Conservation (phyloP, 2,888 invertebrate genomes). For the Morpho achilles region DNA sequence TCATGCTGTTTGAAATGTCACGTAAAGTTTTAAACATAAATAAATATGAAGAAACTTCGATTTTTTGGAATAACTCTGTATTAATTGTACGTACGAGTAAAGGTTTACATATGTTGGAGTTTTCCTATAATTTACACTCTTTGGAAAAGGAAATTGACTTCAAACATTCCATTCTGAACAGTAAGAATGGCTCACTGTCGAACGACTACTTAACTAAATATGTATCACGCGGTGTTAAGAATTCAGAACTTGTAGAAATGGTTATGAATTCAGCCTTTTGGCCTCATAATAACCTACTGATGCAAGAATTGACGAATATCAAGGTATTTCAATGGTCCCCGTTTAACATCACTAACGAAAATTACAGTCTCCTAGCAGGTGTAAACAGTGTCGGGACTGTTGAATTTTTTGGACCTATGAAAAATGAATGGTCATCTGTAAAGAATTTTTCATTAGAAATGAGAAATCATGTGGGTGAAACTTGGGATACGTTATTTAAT, state of each 20-base stretch:
- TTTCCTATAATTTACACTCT: constrained; percentile 45
- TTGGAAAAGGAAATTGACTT: constrained; percentile 54
- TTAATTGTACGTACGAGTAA: constrained; percentile 48
- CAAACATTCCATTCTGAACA: constrained; percentile 40
- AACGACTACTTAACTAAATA: constrained; percentile 41
- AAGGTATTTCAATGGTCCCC: constrained; percentile 55
- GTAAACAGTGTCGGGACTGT: constrained; percentile 61
- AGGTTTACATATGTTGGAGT: constrained; percentile 50
- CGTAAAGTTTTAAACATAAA: constrained; percentile 39
- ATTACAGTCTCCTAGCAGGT: constrained; percentile 45
- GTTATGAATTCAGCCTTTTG: constrained; percentile 54
- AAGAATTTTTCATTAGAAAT: constrained; percentile 45
- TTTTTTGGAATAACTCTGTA: constrained; percentile 48
- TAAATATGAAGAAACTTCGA: constrained; percentile 44
- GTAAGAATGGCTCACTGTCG: constrained; percentile 46
- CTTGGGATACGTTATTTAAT: constrained; percentile 21
- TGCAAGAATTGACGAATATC: constrained; percentile 47
- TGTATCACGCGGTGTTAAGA: constrained; percentile 39
- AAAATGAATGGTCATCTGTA: constrained; percentile 39
- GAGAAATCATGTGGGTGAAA: constrained; percentile 28
- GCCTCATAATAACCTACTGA: constrained; percentile 52
- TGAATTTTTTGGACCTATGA: constrained; percentile 39
- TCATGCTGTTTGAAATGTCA: constrained; percentile 47
- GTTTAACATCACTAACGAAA: constrained; percentile 35
- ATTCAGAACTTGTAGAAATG: constrained; percentile 53